Conservation (phyloP, 2,888 invertebrate species). For the Barypeithes pellucidus region DNA sequence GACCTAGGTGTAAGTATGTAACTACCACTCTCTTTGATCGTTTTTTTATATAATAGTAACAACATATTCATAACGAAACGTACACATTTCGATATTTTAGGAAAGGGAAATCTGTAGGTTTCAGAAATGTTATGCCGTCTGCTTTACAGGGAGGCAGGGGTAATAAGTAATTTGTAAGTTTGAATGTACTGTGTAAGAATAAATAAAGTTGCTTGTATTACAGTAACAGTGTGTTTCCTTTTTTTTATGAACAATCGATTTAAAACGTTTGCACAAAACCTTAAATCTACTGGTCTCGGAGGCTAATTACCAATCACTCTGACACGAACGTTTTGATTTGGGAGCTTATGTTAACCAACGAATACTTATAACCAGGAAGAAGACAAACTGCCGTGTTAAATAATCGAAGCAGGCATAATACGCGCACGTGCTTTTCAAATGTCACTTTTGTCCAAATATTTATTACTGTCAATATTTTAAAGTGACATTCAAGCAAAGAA, state of each 20-base stretch:
- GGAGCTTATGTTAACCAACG: too few species aligned
- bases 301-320: too few species aligned
- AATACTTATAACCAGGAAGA: too few species aligned
- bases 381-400: too few species aligned
- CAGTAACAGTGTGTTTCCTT: constrained; percentile 16
- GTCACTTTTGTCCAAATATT: too few species aligned
- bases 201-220: constrained; percentile 69
- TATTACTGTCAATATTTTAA: too few species aligned
- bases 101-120: constrained; percentile 64
- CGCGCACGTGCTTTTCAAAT: too few species aligned
- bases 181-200: constrained; percentile 70
- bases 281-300: too few species aligned
- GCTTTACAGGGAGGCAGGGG: constrained; percentile 60
- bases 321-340: too few species aligned
- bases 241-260: constrained; percentile 40
- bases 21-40: constrained; percentile 63
- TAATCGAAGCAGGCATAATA: too few species aligned
- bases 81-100: constrained; percentile 61
- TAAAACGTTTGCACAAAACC: too few species aligned
- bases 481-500: too few species aligned
- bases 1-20: constrained; percentile 57
- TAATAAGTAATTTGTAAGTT: constrained; percentile 67
- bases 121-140: constrained; percentile 60
- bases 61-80: constrained; percentile 60
- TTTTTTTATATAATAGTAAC: constrained; percentile 49